These are phyloP conservation scores for Conger conger DNA, from an alignment of 2,113 vertebrate species.

Conservation along the genomic window DNA sequence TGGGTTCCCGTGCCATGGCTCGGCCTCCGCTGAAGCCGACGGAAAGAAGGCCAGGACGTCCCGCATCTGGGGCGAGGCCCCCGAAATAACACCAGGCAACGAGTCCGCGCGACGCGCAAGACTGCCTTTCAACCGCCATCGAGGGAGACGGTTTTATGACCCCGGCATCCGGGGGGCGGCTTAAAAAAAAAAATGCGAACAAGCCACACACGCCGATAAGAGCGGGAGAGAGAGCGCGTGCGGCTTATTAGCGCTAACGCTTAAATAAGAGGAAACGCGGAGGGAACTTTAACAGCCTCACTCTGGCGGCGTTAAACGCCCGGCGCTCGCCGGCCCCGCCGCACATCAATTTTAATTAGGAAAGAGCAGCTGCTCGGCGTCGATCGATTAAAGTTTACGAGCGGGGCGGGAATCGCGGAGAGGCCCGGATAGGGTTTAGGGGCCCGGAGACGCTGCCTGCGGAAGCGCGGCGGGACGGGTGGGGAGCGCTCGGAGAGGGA, in stretches of 20 bases:
- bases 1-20: not conserved
- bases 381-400: conserved; percentile 10
- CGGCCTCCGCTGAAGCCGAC: not conserved
- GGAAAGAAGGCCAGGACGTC: not conserved
- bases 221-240: not conserved
- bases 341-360: conserved; percentile 4
- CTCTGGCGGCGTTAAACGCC: not conserved
- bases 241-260: not conserved
- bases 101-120: not conserved
- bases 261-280: not conserved
- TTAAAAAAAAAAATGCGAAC: not conserved
- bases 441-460: not conserved
- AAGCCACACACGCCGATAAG: not conserved
- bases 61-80: not conserved
- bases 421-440: not conserved
- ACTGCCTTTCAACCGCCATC: not conserved
- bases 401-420: not conserved
- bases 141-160: not conserved
- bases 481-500: not conserved
- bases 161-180: not conserved
- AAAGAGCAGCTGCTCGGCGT: not conserved
- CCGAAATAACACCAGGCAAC: not conserved
- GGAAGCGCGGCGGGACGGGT: too few species aligned
- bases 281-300: not conserved
- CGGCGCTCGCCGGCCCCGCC: not conserved